Conservation (phyloP, 2,113 vertebrate species). For the Sorex araneus region DNA sequence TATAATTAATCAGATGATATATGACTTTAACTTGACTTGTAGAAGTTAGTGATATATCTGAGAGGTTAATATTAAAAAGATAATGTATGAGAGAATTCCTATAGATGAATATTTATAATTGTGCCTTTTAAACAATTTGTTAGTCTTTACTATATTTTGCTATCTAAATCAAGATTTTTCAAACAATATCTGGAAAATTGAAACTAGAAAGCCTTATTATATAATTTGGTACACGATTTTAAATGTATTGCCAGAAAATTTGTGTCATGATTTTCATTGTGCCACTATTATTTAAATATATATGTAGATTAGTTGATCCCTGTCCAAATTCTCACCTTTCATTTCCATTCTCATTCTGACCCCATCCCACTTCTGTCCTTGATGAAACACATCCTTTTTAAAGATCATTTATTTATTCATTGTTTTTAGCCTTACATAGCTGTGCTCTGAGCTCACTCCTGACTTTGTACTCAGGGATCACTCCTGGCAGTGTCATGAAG, state of each 20-base stretch:
- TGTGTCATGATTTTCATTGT: constrained; percentile 18
- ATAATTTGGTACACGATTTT: constrained; percentile 28
- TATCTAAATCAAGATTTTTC: background rate
- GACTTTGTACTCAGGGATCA: no score
- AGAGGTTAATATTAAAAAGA: constrained; percentile 35
- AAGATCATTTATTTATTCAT: background rate
- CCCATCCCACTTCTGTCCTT: background rate
- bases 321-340: background rate
- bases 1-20: no score
- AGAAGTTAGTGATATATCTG: background rate
- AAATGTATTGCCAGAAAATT: background rate
- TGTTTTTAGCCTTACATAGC: no score
- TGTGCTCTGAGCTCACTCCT: no score
- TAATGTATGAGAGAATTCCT: background rate
- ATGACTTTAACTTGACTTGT: constrained; percentile 27
- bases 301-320: background rate
- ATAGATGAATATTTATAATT: background rate
- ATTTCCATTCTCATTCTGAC: background rate
- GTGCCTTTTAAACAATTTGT: background rate
- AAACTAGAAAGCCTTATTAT: constrained; percentile 10
- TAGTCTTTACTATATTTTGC: constrained; percentile 34
- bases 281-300: background rate
- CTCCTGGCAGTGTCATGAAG: no score
- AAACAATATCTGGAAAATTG: background rate
- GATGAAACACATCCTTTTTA: background rate